Percentiles rank a stretch among this genome's conserved stretches.
Evolutionary conservation across 2,888 invertebrate genomes (phyloP).

Genomic region (Labia minor): DNA sequence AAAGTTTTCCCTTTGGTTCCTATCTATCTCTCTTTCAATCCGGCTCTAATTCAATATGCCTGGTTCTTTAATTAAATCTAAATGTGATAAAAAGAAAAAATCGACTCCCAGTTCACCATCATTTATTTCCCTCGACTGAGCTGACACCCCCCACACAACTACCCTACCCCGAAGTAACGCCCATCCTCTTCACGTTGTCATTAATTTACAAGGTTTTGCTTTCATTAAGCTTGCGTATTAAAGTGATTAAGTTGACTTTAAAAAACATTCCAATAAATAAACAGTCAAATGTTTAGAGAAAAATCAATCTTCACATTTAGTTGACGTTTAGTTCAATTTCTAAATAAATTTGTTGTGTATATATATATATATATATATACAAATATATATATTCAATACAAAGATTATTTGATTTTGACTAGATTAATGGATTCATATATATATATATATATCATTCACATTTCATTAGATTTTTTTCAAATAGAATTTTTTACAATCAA

Average conservation of each 20-base stretch:
- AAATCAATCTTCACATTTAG: too few relatives aligned
- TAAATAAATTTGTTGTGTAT: too few relatives aligned
- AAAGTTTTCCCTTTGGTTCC: too few relatives aligned
- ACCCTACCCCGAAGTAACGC: not conserved
- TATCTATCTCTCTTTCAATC: not conserved
- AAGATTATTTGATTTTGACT: too few relatives aligned
- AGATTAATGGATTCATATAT: too few relatives aligned
- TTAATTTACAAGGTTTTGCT: constrained; percentile 13
- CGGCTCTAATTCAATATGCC: not conserved
- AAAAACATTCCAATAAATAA: not conserved
- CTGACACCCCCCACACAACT: not conserved
- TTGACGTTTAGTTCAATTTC: too few relatives aligned
- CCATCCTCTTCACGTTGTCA: not conserved
- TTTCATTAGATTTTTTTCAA: too few relatives aligned
- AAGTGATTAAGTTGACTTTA: not conserved
- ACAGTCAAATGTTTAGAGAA: not conserved
- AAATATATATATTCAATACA: too few relatives aligned
- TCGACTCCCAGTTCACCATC: not conserved
- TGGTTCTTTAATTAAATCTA: constrained; percentile 4
- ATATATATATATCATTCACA: too few relatives aligned
- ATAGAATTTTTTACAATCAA: too few relatives aligned
- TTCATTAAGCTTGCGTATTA: not conserved
- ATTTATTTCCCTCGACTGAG: not conserved
- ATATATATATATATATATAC: too few relatives aligned
- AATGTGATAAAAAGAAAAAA: constrained; percentile 1